phyloP scores from a whole-genome alignment of 2,797 vertebrate genomes.

The Xenopus petersii region DNA sequence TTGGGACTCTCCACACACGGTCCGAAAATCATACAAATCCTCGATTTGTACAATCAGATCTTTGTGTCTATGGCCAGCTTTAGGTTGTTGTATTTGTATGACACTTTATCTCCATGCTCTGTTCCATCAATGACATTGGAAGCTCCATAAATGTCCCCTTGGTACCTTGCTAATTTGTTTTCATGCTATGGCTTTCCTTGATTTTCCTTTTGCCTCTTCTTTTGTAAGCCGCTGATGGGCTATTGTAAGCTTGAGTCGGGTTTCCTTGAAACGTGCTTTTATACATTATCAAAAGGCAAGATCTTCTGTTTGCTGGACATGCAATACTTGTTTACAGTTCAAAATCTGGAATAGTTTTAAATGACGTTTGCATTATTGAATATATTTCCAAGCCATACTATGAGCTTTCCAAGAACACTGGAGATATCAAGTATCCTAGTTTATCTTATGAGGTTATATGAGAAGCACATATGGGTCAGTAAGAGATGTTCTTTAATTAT shows the following conservation, averaged over 20 bases:
- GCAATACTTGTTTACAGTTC: slow-evolving; percentile 18
- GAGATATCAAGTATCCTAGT: slow-evolving; percentile 14
- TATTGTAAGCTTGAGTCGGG: background rate
- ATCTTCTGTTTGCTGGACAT: slow-evolving; percentile 13
- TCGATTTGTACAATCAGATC: no score
- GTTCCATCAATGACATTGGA: slow-evolving; percentile 22
- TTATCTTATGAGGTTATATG: slow-evolving; percentile 2
- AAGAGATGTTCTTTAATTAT: background rate
- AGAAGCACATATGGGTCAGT: background rate
- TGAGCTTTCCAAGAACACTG: slow-evolving; percentile 25
- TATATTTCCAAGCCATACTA: slow-evolving; percentile 16
- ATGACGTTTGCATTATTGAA: slow-evolving; percentile 24
- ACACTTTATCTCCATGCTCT: background rate
- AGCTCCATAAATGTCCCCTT: background rate
- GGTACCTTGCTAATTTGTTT: slow-evolving; percentile 9
- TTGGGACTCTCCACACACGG: no score
- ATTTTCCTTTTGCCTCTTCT: slow-evolving; percentile 1
- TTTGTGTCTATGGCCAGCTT: background rate
- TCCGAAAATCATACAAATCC: no score
- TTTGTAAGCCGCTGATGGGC: slow-evolving; percentile 1
- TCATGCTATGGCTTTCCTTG: slow-evolving; percentile 4
- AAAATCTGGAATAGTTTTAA: slow-evolving; percentile 18
- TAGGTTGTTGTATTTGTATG: slow-evolving; percentile 31
- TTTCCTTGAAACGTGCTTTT: slow-evolving; percentile 17
- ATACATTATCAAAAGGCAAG: background rate